A percentile compares a stretch with the other conserved stretches of the same genome.
Evolutionary conservation across 2,888 invertebrate species (phyloP).

Genomic region (Brachyptera putata): DNA sequence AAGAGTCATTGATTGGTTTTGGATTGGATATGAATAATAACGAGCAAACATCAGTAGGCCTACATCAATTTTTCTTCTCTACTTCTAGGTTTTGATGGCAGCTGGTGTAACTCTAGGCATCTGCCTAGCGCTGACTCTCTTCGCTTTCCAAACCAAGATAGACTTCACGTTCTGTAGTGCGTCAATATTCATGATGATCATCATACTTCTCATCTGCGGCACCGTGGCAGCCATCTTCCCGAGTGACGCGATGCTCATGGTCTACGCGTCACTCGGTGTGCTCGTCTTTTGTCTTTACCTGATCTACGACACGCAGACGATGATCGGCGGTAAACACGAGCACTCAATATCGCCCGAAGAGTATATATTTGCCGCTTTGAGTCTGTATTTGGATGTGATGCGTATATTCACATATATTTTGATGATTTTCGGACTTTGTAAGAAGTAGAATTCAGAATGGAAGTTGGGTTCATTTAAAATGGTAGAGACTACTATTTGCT

Average conservation of each 20-base stretch:
- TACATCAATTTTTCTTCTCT: background rate
- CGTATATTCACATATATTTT: constrained; percentile 88
- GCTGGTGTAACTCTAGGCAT: constrained; percentile 83
- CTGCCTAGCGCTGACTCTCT: constrained; percentile 78
- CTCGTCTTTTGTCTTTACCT: constrained; percentile 84
- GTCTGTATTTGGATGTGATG: constrained; percentile 82
- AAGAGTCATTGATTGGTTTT: too few relatives aligned
- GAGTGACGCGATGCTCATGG: constrained; percentile 51
- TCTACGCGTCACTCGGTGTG: constrained; percentile 83
- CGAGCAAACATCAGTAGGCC: too few relatives aligned
- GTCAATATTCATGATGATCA: constrained; percentile 65
- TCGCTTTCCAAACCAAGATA: constrained; percentile 89
- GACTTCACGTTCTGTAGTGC: constrained; percentile 81
- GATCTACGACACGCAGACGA: constrained; percentile 84
- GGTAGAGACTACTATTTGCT: too few relatives aligned
- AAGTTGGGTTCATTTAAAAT: too few relatives aligned
- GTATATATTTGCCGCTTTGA: constrained; percentile 89
- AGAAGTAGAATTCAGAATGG: background rate
- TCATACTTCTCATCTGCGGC: constrained; percentile 76
- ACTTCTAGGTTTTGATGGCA: constrained; percentile 69
- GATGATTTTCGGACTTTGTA: constrained; percentile 53
- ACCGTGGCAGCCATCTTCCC: constrained; percentile 62
- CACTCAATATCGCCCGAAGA: constrained; percentile 89
- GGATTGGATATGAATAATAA: too few relatives aligned
- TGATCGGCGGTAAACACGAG: constrained; percentile 88